Evolutionary conservation across 2,888 invertebrate species (phyloP).

Genomic region (Synanthedon tipuliformis): DNA sequence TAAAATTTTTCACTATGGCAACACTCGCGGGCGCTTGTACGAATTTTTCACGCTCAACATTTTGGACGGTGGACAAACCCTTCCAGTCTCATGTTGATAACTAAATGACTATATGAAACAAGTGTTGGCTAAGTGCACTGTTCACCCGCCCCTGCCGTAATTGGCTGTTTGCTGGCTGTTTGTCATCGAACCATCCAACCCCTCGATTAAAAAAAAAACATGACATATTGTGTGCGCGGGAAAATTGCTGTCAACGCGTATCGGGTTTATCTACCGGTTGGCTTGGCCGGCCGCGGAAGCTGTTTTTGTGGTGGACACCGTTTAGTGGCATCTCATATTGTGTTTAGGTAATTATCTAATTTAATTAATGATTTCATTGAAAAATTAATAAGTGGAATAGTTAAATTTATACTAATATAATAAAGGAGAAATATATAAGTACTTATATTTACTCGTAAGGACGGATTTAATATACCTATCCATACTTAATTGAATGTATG

Average conservation of each 20-base stretch:
- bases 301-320: constrained; percentile 53
- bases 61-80: constrained; percentile 37
- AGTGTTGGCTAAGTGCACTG: constrained; percentile 47
- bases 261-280: constrained; percentile 28
- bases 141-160: constrained; percentile 58
- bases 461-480: too few relatives aligned
- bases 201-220: constrained; percentile 59
- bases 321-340: constrained; percentile 47
- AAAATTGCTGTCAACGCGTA: constrained; percentile 56
- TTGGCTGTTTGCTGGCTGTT: constrained; percentile 69
- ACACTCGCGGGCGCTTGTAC: constrained; percentile 20
- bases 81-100: constrained; percentile 47
- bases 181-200: constrained; percentile 68
- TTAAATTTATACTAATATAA: too few relatives aligned
- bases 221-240: constrained; percentile 65
- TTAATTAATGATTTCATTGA: too few relatives aligned
- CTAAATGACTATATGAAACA: constrained; percentile 55
- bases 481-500: too few relatives aligned
- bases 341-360: constrained; percentile 21
- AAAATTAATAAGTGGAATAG: too few relatives aligned
- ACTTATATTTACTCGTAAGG: too few relatives aligned
- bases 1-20: constrained; percentile 47
- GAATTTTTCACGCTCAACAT: constrained; percentile 11
- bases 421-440: too few relatives aligned
- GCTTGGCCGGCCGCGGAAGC: constrained; percentile 34